Evolutionary conservation across 2,888 invertebrate genomes (phyloP).

Genomic region (Tipula vernalis): DNA sequence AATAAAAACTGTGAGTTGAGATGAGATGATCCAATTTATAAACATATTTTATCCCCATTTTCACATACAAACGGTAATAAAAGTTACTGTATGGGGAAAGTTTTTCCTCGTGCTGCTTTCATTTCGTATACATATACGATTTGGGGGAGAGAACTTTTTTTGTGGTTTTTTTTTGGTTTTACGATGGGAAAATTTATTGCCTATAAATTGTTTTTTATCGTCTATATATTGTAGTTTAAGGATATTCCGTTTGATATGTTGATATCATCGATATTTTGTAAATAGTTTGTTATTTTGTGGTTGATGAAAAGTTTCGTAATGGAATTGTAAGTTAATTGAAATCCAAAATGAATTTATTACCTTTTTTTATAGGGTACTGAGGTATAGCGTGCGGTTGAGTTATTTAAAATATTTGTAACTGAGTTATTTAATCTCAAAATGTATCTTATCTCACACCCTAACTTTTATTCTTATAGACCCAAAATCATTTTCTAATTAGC

Average conservation of each 20-base stretch:
- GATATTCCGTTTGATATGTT: neutral
- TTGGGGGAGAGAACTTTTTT: neutral
- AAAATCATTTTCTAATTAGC: neutral
- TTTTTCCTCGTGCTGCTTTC: neutral
- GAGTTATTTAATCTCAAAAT: neutral
- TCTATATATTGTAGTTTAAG: neutral
- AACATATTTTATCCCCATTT: slow-evolving; percentile 4
- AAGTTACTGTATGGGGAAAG: neutral
- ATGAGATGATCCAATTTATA: slow-evolving; percentile 4
- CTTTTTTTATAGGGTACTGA: neutral
- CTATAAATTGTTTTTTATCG: neutral
- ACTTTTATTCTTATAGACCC: neutral
- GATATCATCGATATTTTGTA: neutral
- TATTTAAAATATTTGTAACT: neutral
- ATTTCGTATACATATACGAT: neutral
- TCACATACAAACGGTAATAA: neutral
- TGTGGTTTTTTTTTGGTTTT: neutral
- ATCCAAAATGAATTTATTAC: neutral
- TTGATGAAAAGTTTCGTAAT: neutral
- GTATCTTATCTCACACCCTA: neutral
- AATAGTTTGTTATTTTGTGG: neutral
- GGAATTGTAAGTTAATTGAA: neutral
- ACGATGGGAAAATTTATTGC: neutral
- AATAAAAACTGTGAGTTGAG: neutral
- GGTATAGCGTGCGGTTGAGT: neutral